Base-by-base conservation (phyloP, 1,140 invertebrate species). In the Anastrepha ludens region DNA sequence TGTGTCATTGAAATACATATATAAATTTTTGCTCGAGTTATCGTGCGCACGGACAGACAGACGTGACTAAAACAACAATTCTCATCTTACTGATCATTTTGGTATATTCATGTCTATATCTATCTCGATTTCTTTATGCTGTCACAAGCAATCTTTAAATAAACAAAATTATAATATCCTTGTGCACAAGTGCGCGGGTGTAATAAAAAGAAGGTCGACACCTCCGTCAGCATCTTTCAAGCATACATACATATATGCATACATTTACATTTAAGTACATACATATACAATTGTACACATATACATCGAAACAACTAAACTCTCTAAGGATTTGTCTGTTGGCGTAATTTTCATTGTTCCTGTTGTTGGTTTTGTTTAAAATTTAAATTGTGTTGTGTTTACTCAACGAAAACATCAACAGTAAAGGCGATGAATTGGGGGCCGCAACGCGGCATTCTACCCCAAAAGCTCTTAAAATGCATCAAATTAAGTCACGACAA, bases 381-480 rank as follows among this genome's bases (percentile, higher is more conserved):
- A 81, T 81, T 81, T 81, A 81, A 81, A 81, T 81, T 58, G 44
- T 81, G 74, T 81, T 74, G 70, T 74, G 70, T 74, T 74, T 67
- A 67, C 65, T 67, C 65, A 67, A 67, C 65, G 65, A 67, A 39
- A 74, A 74, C 67, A 74, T 15, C 67, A 74, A 17, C 67, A 9
- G 74, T 50, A 55, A 55, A 55, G 17, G n/a, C 74, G 29, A 55
- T 81, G 47, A 47, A 81, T 81, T 81, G 74, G 50, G 74, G 47
- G 74, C n/a, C 74, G 74, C 74, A 81, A 81, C 74, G 74, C 50
- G 74, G 13, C 74, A 58, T 81, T 81, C 74, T 81, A 55, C 44
- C 74, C 74, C 74, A 81, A 81, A 81, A 81, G 74, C 74, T 81
- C 74, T 81, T 81, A 81, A 55, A 81, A 81, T 81, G 74, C 74